These are phyloP conservation scores for Urosaurus nigricauda DNA, from an alignment of 2,797 vertebrate genomes.

Conservation along the genomic window DNA sequence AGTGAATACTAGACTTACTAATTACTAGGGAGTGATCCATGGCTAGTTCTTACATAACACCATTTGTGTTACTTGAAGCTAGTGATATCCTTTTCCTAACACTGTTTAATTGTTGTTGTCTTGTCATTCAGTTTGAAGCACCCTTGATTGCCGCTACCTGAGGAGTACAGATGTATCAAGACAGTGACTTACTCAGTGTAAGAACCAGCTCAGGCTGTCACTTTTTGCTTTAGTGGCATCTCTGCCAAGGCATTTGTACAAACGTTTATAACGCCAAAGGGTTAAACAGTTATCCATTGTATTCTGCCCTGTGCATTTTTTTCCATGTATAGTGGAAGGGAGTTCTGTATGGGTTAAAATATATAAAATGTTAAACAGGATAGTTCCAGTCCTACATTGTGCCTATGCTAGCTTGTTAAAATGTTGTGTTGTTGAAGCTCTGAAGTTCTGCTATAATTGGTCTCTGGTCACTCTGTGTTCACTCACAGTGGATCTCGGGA, in stretches of 20 bases:
- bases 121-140: not conserved
- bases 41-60: not conserved
- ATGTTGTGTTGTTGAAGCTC: not conserved
- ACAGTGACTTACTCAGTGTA: not conserved
- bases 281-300: not conserved
- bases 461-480: not conserved
- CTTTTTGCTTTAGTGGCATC: not conserved
- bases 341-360: not conserved
- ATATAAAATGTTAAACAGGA: not conserved
- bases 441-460: not conserved
- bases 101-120: not conserved
- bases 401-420: not conserved
- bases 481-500: not conserved
- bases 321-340: not conserved
- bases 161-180: too few relatives aligned
- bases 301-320: not conserved
- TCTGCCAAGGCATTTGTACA: not conserved
- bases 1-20: slow-evolving; percentile 27
- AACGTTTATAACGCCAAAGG: not conserved
- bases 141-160: not conserved
- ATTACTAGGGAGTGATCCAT: not conserved
- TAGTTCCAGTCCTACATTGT: not conserved
- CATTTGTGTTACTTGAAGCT: not conserved
- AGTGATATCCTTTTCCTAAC: not conserved
- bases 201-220: not conserved